A percentile compares a stretch with the other conserved stretches of the same genome.
phyloP scores from a whole-genome alignment of 2,888 invertebrate species.

The Pheosia tremula region DNA sequence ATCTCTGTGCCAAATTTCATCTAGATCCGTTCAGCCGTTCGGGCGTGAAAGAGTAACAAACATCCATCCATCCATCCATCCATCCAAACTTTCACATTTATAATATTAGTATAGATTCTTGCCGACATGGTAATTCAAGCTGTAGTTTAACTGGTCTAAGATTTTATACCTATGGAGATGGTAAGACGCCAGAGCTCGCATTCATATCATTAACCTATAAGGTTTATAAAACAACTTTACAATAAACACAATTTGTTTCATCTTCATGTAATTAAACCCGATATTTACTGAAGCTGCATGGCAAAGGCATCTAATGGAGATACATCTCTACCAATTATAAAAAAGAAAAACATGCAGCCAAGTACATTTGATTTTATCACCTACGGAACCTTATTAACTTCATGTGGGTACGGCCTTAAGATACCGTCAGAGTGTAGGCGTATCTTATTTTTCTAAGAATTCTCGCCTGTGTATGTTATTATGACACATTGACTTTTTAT shows the following conservation, averaged over 20 bases:
- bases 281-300: slow-evolving; percentile 27
- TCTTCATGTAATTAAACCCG: slow-evolving; percentile 25
- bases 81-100: too few relatives aligned
- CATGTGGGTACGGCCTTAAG: slow-evolving; percentile 18
- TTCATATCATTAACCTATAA: neutral
- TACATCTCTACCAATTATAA: slow-evolving; percentile 33
- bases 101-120: too few relatives aligned
- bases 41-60: too few relatives aligned
- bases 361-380: slow-evolving; percentile 29
- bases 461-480: slow-evolving; percentile 36
- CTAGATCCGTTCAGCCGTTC: too few relatives aligned
- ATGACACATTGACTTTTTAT: slow-evolving; percentile 23
- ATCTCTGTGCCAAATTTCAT: too few relatives aligned
- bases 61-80: too few relatives aligned
- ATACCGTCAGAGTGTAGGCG: slow-evolving; percentile 21
- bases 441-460: slow-evolving; percentile 38
- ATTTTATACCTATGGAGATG: too few relatives aligned
- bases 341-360: slow-evolving; percentile 24
- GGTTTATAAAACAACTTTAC: neutral
- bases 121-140: too few relatives aligned
- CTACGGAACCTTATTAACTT: slow-evolving; percentile 35
- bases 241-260: slow-evolving; percentile 25
- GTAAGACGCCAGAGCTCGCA: too few relatives aligned
- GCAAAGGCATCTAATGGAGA: slow-evolving; percentile 33
- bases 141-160: too few relatives aligned